These are phyloP conservation scores for Drosophila mimica DNA, from an alignment of 2,888 invertebrate species.

Conservation along the genomic window DNA sequence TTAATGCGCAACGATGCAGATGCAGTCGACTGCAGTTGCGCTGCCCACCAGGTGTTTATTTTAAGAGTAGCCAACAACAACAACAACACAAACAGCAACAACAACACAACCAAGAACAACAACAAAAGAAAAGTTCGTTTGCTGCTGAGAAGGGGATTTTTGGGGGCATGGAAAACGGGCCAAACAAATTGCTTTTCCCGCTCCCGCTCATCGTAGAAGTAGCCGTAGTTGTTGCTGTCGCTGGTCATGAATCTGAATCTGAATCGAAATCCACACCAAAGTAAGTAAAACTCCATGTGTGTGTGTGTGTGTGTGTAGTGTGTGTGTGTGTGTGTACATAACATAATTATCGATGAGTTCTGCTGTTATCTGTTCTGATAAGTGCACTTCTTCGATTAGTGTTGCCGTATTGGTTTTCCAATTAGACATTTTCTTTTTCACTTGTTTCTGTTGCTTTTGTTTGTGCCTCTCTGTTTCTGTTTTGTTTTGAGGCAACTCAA, in stretches of 20 bases:
- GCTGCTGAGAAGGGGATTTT: not conserved
- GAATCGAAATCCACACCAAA: slow-evolving; percentile 82
- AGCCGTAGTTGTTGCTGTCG: slow-evolving; percentile 57
- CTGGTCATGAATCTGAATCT: slow-evolving; percentile 69
- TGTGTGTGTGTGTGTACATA: slow-evolving; percentile 32
- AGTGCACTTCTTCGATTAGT: slow-evolving; percentile 53
- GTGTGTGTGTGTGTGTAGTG: slow-evolving; percentile 10
- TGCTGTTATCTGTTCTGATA: slow-evolving; percentile 61
- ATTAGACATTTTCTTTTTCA: slow-evolving; percentile 55
- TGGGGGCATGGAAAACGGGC: slow-evolving; percentile 53
- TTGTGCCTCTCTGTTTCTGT: slow-evolving; percentile 9
- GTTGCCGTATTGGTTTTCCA: slow-evolving; percentile 73
- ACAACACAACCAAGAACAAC: slow-evolving; percentile 9
- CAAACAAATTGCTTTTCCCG: slow-evolving; percentile 54
- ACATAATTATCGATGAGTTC: slow-evolving; percentile 61
- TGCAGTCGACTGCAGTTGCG: slow-evolving; percentile 53
- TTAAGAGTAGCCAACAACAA: slow-evolving; percentile 35
- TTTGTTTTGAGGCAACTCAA: slow-evolving; percentile 23
- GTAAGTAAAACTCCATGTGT: slow-evolving; percentile 72
- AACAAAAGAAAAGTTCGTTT: slow-evolving; percentile 21
- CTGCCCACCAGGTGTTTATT: slow-evolving; percentile 55
- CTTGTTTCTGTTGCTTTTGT: slow-evolving; percentile 35
- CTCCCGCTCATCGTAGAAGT: slow-evolving; percentile 41
- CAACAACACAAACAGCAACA: not conserved
- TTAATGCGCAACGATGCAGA: slow-evolving; percentile 58